phyloP scores from a whole-genome alignment of 2,797 vertebrate genomes.

The Loriculus beryllinus region DNA sequence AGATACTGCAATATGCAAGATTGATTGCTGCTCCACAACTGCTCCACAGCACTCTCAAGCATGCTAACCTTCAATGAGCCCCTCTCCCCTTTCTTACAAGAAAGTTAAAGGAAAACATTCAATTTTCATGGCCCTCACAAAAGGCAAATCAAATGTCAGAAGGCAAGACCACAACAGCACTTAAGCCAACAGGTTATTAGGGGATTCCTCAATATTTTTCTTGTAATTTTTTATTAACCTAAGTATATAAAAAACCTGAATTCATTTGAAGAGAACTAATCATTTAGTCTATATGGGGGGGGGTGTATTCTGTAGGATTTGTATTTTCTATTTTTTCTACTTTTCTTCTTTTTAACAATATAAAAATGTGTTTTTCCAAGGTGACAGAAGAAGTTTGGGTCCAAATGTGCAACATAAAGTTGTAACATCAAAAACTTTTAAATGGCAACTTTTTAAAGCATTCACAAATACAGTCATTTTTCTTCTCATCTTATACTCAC shows the following conservation, averaged over 20 bases:
- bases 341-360: neutral
- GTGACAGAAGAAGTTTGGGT: neutral
- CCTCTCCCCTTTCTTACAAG: neutral
- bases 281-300: accelerated
- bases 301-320: neutral
- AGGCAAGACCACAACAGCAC: neutral
- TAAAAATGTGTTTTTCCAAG: neutral
- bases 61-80: accelerated
- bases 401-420: neutral
- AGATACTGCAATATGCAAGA: slow-evolving; percentile 21
- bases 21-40: neutral
- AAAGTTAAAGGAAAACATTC: slow-evolving; percentile 2
- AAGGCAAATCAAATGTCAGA: neutral
- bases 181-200: neutral
- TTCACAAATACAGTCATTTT: no score
- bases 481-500: accelerated
- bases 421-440: neutral
- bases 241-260: neutral
- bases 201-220: neutral
- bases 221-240: neutral
- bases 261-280: neutral
- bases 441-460: neutral
- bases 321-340: neutral
- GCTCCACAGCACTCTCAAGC: neutral
- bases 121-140: neutral